phyloP scores from a whole-genome alignment of 2,113 vertebrate genomes.

The Columba livia region DNA sequence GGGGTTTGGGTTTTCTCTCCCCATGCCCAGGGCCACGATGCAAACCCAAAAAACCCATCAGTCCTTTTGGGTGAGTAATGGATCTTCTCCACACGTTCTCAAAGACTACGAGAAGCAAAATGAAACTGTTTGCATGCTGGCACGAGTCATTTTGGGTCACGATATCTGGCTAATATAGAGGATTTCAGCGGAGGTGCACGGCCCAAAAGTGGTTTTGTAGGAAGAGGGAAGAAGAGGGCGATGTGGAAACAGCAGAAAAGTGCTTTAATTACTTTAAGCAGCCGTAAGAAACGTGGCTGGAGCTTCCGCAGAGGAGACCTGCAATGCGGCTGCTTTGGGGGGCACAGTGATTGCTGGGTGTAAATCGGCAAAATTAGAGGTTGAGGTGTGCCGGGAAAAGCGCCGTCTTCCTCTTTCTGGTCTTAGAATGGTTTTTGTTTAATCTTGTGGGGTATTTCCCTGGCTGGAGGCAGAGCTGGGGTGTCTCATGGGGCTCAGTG shows the following conservation, averaged over 20 bases:
- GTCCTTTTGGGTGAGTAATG: fast-evolving
- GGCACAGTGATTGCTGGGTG: not conserved
- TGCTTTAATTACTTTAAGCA: not conserved
- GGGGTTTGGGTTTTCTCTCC: not conserved
- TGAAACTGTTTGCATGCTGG: fast-evolving
- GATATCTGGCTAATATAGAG: fast-evolving
- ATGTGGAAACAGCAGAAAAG: not conserved
- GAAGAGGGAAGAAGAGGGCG: not conserved
- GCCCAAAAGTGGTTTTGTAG: not conserved
- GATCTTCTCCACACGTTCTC: not conserved
- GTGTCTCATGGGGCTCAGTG: not conserved
- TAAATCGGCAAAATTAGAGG: not conserved
- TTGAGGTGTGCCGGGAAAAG: not conserved
- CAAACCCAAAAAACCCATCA: not conserved
- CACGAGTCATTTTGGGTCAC: fast-evolving
- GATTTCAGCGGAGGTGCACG: fast-evolving
- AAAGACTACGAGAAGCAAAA: not conserved
- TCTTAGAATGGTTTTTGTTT: not conserved
- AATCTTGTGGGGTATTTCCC: too few species aligned
- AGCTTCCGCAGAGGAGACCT: not conserved
- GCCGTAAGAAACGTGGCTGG: fast-evolving
- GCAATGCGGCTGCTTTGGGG: not conserved
- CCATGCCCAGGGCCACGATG: fast-evolving
- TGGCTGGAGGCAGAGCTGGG: not conserved
- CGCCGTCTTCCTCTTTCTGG: fast-evolving